Evolutionary conservation across 2,888 invertebrate species (phyloP).

Genomic region (Polymixis flavicincta): DNA sequence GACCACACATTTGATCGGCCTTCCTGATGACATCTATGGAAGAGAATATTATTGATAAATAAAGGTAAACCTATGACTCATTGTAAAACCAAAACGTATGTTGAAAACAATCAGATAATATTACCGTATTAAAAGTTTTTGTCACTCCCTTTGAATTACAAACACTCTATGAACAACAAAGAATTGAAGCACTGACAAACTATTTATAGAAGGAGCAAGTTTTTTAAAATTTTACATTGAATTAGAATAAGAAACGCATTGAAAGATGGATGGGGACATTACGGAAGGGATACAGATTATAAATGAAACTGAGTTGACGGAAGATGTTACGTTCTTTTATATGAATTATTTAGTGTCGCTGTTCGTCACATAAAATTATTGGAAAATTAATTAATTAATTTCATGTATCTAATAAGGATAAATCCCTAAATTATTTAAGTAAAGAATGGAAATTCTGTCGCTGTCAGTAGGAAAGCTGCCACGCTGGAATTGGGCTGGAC

Average conservation of each 20-base stretch:
- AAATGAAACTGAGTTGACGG: slow-evolving; percentile 63
- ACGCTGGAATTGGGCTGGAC: too few relatives aligned
- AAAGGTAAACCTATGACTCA: slow-evolving; percentile 86
- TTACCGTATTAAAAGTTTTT: slow-evolving; percentile 64
- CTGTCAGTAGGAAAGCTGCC: too few relatives aligned
- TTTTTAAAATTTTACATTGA: slow-evolving; percentile 69
- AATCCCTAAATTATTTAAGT: not conserved
- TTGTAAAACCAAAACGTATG: slow-evolving; percentile 78
- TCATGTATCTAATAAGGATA: not conserved
- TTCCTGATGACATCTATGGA: slow-evolving; percentile 96
- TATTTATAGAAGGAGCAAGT: slow-evolving; percentile 57
- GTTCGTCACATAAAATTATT: slow-evolving; percentile 5
- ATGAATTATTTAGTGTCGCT: slow-evolving; percentile 26
- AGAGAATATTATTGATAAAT: slow-evolving; percentile 81
- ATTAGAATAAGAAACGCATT: slow-evolving; percentile 79
- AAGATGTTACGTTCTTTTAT: slow-evolving; percentile 62
- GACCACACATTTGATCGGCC: slow-evolving; percentile 97
- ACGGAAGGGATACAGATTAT: slow-evolving; percentile 64
- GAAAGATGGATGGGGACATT: slow-evolving; percentile 74
- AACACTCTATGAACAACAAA: slow-evolving; percentile 53
- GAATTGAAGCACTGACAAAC: slow-evolving; percentile 56
- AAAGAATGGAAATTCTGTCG: not conserved
- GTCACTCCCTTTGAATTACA: slow-evolving; percentile 50
- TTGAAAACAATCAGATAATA: slow-evolving; percentile 69
- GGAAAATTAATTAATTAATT: not conserved